Percentiles rank a stretch among this genome's conserved stretches.
Conservation (phyloP, 2,888 invertebrate species). For the Amphipyra tragopoginis region DNA sequence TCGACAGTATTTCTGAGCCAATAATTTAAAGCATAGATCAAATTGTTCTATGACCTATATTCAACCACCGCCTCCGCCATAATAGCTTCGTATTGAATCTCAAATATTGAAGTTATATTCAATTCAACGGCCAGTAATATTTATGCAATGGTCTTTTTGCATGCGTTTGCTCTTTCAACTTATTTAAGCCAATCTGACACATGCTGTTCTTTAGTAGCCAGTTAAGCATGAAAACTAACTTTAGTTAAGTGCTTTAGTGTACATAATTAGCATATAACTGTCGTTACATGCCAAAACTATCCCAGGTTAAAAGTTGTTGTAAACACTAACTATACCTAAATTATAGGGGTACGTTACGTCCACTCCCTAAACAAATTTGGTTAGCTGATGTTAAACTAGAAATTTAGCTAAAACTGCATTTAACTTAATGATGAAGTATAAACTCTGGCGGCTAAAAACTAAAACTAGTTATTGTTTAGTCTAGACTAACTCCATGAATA, state of each 20-base stretch:
- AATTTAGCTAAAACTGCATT: conserved; percentile 59
- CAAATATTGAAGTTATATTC: conserved; percentile 22
- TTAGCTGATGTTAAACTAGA: conserved; percentile 43
- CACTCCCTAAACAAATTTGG: conserved; percentile 49
- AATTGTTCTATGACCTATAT: conserved; percentile 9
- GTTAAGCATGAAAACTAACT: conserved; percentile 6
- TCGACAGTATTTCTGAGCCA: too few species aligned
- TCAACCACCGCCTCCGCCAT: conserved; percentile 5
- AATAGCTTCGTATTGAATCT: conserved; percentile 20
- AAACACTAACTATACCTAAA: conserved; percentile 24
- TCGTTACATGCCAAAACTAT: conserved; percentile 19
- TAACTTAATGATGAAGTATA: conserved; percentile 44
- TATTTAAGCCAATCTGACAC: conserved; percentile 1
- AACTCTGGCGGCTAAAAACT: conserved; percentile 48
- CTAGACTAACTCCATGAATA: conserved; percentile 45
- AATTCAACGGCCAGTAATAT: conserved; percentile 25
- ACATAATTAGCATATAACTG: conserved; percentile 20
- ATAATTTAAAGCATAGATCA: too few species aligned
- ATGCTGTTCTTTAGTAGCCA: not conserved
- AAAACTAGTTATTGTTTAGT: conserved; percentile 53
- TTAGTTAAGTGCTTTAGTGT: not conserved
- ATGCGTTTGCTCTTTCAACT: not conserved
- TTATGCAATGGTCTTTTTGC: conserved; percentile 4
- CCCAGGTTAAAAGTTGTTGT: conserved; percentile 20
- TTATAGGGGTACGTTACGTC: conserved; percentile 33